Conservation (phyloP, 2,888 invertebrate genomes). For the Margaritifera margaritifera region DNA sequence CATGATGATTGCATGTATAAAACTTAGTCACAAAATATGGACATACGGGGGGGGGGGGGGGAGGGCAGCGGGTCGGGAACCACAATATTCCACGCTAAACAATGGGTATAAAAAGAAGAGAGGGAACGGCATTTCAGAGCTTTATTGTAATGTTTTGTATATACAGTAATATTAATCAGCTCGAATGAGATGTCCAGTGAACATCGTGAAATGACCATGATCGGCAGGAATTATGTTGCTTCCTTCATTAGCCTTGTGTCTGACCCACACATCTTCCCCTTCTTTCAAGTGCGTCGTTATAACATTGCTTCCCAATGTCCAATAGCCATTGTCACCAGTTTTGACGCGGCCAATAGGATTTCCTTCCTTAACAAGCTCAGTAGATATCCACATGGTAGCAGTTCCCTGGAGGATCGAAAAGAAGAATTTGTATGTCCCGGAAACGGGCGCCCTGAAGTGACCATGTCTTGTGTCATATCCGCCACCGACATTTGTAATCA, state of each 20-base stretch:
- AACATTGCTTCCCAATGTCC: constrained; percentile 16
- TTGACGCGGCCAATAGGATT: constrained; percentile 17
- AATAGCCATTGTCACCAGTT: constrained; percentile 14
- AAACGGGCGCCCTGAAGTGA: constrained; percentile 18
- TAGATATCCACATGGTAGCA: constrained; percentile 8
- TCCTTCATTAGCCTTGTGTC: constrained; percentile 11
- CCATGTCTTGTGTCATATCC: constrained; percentile 19
- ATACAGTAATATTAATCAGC: constrained; percentile 7
- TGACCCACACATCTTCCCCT: constrained; percentile 22
- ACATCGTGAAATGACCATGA: constrained; percentile 15
- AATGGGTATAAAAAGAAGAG: too few relatives aligned
- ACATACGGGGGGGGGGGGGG: too few relatives aligned
- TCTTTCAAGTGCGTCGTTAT: constrained; percentile 14
- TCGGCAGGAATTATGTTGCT: constrained; percentile 2
- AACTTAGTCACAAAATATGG: too few relatives aligned
- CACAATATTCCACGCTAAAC: too few relatives aligned
- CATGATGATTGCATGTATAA: too few relatives aligned
- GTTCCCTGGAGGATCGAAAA: constrained; percentile 22
- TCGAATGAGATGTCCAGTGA: constrained; percentile 19
- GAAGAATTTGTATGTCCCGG: constrained; percentile 22
- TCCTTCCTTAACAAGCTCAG: constrained; percentile 18
- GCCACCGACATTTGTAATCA: constrained; percentile 16
- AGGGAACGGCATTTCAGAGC: too few relatives aligned
- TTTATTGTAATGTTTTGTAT: too few relatives aligned
- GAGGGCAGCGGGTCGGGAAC: too few relatives aligned